Conservation (phyloP, 1,140 invertebrate genomes). For the Rhizoglyphus robini region DNA sequence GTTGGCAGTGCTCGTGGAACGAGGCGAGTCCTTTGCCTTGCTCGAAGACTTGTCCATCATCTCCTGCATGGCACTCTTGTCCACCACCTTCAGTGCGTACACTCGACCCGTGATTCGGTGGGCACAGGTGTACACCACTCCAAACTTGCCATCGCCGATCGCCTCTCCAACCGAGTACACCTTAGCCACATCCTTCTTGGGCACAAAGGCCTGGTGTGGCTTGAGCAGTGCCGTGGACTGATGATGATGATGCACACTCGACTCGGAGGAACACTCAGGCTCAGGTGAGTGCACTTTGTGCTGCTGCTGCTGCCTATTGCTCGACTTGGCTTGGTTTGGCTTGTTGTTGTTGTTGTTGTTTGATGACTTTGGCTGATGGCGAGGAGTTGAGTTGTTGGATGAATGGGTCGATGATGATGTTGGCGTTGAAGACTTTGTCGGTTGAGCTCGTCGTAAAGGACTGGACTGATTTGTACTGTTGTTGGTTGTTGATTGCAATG, state of each 20-base stretch:
- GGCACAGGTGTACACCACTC: slow-evolving; percentile 64
- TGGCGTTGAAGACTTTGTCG: too few relatives aligned
- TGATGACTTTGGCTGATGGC: too few relatives aligned
- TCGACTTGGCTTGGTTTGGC: background rate
- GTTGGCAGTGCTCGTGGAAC: too few relatives aligned
- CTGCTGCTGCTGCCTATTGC: too few relatives aligned
- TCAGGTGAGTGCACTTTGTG: too few relatives aligned
- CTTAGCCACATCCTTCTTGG: slow-evolving; percentile 28
- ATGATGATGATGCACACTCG: slow-evolving; percentile 3
- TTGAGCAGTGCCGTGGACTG: background rate
- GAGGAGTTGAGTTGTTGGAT: too few relatives aligned
- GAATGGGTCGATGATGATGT: too few relatives aligned
- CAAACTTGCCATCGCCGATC: slow-evolving; percentile 86
- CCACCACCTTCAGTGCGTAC: slow-evolving; percentile 91
- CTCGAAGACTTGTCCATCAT: slow-evolving; percentile 48
- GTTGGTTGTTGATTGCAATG: too few relatives aligned
- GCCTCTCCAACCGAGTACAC: slow-evolving; percentile 45
- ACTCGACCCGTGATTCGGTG: slow-evolving; percentile 51
- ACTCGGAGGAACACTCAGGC: too few relatives aligned
- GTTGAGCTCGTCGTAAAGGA: too few relatives aligned
- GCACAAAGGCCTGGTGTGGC: background rate
- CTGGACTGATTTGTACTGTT: too few relatives aligned
- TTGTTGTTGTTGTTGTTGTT: background rate
- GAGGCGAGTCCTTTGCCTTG: background rate
- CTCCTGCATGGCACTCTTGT: slow-evolving; percentile 83